Conservation (phyloP, 2,797 vertebrate species). For the Chrysocyon brachyurus region DNA sequence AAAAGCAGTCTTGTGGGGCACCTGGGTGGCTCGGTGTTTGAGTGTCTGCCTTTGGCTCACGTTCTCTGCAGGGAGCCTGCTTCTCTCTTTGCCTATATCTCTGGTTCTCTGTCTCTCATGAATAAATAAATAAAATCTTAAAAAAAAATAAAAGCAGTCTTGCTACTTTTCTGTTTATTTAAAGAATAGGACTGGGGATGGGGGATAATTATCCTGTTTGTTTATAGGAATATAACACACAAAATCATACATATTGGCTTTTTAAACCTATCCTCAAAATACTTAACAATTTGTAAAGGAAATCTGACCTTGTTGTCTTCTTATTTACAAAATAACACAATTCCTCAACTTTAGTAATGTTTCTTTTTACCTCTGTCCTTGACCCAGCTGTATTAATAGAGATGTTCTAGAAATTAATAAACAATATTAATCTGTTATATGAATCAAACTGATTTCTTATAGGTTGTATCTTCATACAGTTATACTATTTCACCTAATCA, state of each 20-base stretch:
- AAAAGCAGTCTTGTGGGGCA: not conserved
- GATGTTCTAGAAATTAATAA: not conserved
- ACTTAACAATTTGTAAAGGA: not conserved
- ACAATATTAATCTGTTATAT: not conserved
- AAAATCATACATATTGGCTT: constrained; percentile 21
- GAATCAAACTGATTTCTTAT: not conserved
- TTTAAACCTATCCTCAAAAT: constrained; percentile 46
- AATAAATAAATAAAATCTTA: no score
- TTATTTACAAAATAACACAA: constrained; percentile 8
- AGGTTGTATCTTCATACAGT: not conserved
- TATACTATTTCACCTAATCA: not conserved
- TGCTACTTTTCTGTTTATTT: not conserved
- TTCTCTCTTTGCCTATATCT: no score
- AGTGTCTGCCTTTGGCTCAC: no score
- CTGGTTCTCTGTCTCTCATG: no score
- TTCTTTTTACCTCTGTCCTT: constrained; percentile 35
- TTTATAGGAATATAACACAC: not conserved
- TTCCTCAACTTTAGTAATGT: constrained; percentile 22
- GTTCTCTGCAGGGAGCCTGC: no score
- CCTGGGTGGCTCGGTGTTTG: no score
- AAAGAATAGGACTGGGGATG: not conserved
- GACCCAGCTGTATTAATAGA: not conserved
- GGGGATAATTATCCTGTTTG: not conserved
- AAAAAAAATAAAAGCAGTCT: not conserved
- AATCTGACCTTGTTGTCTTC: constrained; percentile 37